Conservation (phyloP, 2,797 vertebrate genomes). For the Bothrops alternatus region DNA sequence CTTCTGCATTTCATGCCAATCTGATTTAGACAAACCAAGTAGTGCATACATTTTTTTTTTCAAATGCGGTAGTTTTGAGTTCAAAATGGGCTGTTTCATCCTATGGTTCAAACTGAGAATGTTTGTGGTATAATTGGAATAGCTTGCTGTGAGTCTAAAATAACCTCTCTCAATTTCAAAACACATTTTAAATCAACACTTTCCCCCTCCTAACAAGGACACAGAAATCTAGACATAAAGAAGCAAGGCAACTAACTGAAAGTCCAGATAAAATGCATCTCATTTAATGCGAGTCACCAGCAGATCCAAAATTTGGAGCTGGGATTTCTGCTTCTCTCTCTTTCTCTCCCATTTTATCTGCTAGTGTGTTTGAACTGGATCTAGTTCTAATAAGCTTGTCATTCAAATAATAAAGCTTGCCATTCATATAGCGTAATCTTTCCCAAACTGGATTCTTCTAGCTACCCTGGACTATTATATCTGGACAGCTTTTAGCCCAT, state of each 20-base stretch:
- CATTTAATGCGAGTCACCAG: no score
- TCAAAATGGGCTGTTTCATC: not conserved
- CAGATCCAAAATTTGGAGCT: not conserved
- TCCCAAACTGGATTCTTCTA: not conserved
- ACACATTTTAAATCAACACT: not conserved
- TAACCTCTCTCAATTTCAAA: not conserved
- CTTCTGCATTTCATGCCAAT: not conserved
- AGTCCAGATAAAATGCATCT: not conserved
- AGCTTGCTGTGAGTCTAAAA: not conserved
- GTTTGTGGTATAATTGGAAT: not conserved
- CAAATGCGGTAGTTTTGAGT: not conserved
- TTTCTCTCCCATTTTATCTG: not conserved
- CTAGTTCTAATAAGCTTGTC: not conserved
- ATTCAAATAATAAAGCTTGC: not conserved
- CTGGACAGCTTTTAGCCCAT: not conserved
- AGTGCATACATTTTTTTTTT: not conserved
- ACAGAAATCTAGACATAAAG: not conserved
- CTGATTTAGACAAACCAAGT: not conserved
- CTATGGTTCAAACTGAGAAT: not conserved
- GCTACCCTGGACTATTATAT: not conserved
- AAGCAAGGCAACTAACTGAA: not conserved
- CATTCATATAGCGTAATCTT: not conserved
- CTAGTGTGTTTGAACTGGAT: constrained; percentile 19
- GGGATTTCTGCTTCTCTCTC: not conserved
- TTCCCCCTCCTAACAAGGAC: not conserved